A percentile compares a stretch with the other conserved stretches of the same genome.
These are phyloP conservation scores for Upupa epops DNA, from an alignment of 2,113 vertebrate genomes.

Conservation along the genomic window DNA sequence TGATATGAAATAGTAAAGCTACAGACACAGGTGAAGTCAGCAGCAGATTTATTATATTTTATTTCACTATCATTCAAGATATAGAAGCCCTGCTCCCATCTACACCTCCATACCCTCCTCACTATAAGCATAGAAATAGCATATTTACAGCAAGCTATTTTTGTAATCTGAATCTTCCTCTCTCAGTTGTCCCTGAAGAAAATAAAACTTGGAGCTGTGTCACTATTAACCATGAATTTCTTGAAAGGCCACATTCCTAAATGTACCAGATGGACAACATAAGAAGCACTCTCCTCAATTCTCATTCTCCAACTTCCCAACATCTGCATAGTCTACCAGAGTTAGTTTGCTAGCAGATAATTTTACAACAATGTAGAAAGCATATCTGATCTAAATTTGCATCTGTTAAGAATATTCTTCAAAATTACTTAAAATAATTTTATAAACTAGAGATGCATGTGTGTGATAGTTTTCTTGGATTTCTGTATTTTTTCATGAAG, in stretches of 20 bases:
- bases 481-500: not conserved
- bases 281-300: not conserved
- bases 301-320: not conserved
- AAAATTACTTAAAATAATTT: not conserved
- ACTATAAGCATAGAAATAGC: not conserved
- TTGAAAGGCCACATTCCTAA: not conserved
- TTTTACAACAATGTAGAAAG: constrained; percentile 1
- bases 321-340: not conserved
- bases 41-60: not conserved
- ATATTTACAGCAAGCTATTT: not conserved
- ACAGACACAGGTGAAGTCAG: not conserved
- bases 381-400: not conserved
- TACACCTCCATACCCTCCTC: too few species aligned
- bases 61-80: not conserved
- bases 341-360: not conserved
- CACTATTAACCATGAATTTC: not conserved
- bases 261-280: not conserved
- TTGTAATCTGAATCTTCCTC: not conserved
- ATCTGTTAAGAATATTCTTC: not conserved
- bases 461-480: not conserved
- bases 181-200: not conserved
- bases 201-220: not conserved
- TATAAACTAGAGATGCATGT: not conserved
- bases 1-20: not conserved
- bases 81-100: not conserved